These are phyloP conservation scores for Acronicta psi DNA, from an alignment of 2,888 invertebrate species.

Conservation along the genomic window DNA sequence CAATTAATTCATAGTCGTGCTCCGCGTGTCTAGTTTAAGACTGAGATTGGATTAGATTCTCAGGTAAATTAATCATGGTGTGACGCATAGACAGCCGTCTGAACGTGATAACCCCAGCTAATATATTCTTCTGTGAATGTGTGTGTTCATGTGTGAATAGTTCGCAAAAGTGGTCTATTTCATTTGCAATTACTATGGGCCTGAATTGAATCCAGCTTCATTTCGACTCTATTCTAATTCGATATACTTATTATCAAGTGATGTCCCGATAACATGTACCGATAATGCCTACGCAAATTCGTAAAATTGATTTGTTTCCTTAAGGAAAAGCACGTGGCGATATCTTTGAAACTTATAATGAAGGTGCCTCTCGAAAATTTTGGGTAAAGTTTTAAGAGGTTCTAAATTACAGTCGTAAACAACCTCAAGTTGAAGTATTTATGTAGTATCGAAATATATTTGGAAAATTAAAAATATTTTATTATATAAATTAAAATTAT, in stretches of 20 bases:
- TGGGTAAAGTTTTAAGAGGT: conserved; percentile 51
- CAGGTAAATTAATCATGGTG: conserved; percentile 44
- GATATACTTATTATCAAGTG: conserved; percentile 19
- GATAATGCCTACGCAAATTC: conserved; percentile 23
- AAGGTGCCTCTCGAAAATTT: conserved; percentile 45
- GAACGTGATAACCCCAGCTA: conserved; percentile 22
- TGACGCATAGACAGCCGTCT: conserved; percentile 32
- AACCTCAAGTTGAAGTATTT: conserved; percentile 37
- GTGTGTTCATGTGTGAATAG: conserved; percentile 8
- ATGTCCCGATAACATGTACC: conserved; percentile 8
- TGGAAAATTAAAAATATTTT: no score
- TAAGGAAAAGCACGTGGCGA: conserved; percentile 49
- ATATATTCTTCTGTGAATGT: conserved; percentile 16
- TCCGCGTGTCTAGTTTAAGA: conserved; percentile 37
- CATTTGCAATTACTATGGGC: conserved; percentile 8
- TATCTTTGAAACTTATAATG: conserved; percentile 60
- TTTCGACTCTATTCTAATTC: conserved; percentile 18
- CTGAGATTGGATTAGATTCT: conserved; percentile 44
- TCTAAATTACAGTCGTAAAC: conserved; percentile 47
- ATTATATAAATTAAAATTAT: no score
- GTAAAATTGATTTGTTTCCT: conserved; percentile 52
- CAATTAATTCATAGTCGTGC: conserved; percentile 52
- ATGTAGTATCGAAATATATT: conserved; percentile 21
- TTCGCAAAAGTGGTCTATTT: conserved; percentile 17
- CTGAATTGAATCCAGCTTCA: conserved; percentile 5